Evolutionary conservation across 1,140 invertebrate genomes (phyloP), one percentile per base, ranked within the genome.

Genomic region (Drosophila subpulchrella): DNA sequence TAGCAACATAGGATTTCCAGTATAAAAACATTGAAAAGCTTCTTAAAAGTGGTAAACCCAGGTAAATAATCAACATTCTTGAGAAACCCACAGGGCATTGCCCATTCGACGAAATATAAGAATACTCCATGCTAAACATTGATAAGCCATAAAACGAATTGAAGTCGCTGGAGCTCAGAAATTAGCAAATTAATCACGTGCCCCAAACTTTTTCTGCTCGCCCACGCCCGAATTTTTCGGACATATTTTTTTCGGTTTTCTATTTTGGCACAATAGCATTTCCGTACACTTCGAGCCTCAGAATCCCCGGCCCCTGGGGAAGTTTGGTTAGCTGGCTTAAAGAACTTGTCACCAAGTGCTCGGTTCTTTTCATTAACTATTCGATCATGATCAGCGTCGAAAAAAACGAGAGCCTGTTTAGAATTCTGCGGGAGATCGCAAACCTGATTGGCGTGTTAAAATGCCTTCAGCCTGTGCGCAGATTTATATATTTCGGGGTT

Each of bases 401-500:
- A 70, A 86, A 82, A 61, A 24, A 41, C 42, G 32, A 71, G 67
- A 67, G 55, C 62, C 79, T 88, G 48, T 39, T 86, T 86, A 89
- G 79, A 86, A 86, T 86, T 86, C 83, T 56, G 67, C 34, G 53
- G 68, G 46, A 44, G 46, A 62, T 59, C 61, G 58, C 20, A 83
- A 86, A 88, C 83, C 83, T 86, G 83, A 58, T 86, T 89, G 61
- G 83, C 53, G 67, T 83, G 63, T 82, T 66, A 83, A 86, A 70
- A 48, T 15, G 50, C 55, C 58, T 65, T 67, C 44, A 51, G 46
- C 47, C 71, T n/a, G 62, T 10, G 39, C 58, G 57, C 54, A 63
- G 32, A 68, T 63, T 72, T 66, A 58, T 71, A 71, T 60, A 61
- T 74, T 80, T 42, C 2, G 60, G 76, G 54, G 58, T 50, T 68